These are phyloP conservation scores for Chelonus formosanus DNA, from an alignment of 2,888 invertebrate species.

Conservation along the genomic window DNA sequence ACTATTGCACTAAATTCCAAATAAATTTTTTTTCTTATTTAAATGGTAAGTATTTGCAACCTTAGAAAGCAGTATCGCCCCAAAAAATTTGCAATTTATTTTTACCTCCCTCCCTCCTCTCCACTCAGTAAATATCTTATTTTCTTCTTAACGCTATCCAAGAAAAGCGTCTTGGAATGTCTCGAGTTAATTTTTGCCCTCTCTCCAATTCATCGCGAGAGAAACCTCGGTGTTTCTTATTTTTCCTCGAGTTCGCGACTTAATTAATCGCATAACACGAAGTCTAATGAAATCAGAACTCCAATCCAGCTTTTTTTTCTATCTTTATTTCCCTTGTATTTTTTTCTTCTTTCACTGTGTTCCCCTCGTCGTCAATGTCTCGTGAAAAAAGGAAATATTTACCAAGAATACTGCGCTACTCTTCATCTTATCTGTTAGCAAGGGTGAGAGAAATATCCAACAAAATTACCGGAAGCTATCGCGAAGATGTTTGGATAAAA, in stretches of 20 bases:
- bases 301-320: conserved; percentile 47
- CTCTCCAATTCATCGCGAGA: conserved; percentile 27
- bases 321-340: conserved; percentile 32
- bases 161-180: conserved; percentile 48
- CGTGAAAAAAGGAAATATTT: conserved; percentile 60
- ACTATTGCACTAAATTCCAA: too few species aligned
- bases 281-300: conserved; percentile 65
- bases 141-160: conserved; percentile 13
- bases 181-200: conserved; percentile 56
- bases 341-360: conserved; percentile 41
- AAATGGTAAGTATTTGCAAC: too few species aligned
- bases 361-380: conserved; percentile 38
- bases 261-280: conserved; percentile 66
- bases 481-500: background rate
- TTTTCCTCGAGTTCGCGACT: conserved; percentile 62
- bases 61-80: conserved; percentile 3
- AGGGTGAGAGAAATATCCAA: conserved; percentile 5
- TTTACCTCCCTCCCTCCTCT: conserved; percentile 23
- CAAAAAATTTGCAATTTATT: conserved; percentile 22
- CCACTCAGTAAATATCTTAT: conserved; percentile 4
- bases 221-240: conserved; percentile 37
- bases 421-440: conserved; percentile 9
- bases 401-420: conserved; percentile 55
- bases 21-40: too few species aligned
- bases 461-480: background rate